Base-by-base conservation (phyloP, 2,113 vertebrate genomes). In the Leuciscus idus region DNA sequence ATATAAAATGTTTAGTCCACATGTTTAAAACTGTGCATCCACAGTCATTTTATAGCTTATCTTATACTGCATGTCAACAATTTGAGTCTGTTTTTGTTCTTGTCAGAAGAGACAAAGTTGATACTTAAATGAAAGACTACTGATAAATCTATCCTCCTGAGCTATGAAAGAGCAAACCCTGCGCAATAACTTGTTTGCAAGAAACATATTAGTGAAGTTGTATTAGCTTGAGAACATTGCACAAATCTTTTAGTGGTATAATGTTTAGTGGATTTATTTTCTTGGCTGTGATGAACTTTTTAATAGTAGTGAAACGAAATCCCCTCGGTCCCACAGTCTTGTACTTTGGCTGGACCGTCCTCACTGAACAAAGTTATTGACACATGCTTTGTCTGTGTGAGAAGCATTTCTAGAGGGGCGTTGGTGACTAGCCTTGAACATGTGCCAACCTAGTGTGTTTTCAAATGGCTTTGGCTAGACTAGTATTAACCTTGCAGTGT, bases 401-500 rank as follows among this genome's bases (percentile, higher is more conserved):
- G 0, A 77, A 81, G 30, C 43, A 36, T 84, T 82, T 87, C 81
- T 30, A 59, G 30, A 68, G 57, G 6, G 13, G 76, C n/a, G 52
- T 76, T 64, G 84, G 59, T 85, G 70, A 43, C 72, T 72, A 89
- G 88, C 90, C 89, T 91, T 90, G 87, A 92, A 90, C 66, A 85
- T 87, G 81, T 85, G 85, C 89, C 81, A 90, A 89, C 77, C 57
- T 76, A 87, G 82, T 81, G 82, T 81, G 77, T 90, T 84, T 88
- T 57, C 84, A 73, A 87, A 89, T 89, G 78, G 84, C 86, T 90
- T 64, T 84, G 84, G 86, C 85, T 89, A 89, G 86, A 90, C 89
- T 61, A 61, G 81, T 59, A 68, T 90, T 90, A 86, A 91, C 90
- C 92, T 90, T 89, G 88, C 84, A 90, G 87, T 87, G 84, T 89